Conservation (phyloP, 2,113 vertebrate genomes). For the Fulmarus glacialis region DNA sequence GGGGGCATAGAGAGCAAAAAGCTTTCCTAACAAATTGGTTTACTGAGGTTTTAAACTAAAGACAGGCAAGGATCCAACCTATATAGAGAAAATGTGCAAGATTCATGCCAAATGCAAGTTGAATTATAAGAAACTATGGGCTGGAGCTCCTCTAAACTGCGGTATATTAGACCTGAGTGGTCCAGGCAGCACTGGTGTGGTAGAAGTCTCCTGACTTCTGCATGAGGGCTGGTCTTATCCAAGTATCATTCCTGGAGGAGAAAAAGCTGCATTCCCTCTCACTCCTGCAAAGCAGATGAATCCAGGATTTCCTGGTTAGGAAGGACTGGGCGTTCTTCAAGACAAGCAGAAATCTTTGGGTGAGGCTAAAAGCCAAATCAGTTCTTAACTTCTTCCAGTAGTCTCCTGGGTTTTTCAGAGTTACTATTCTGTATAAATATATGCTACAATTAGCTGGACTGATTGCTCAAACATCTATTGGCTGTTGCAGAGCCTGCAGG, state of each 20-base stretch:
- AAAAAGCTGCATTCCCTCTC: background rate
- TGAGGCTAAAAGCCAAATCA: background rate
- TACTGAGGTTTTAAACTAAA: background rate
- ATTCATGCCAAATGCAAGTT: conserved; percentile 3
- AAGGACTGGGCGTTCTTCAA: background rate
- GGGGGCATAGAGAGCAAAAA: background rate
- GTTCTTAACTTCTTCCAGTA: background rate
- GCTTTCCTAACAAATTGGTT: background rate
- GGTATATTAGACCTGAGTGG: background rate
- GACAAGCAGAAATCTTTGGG: background rate
- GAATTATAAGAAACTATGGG: background rate
- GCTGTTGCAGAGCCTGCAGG: background rate
- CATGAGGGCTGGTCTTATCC: background rate
- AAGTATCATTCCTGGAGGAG: background rate
- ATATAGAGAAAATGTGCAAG: background rate
- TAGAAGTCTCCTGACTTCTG: background rate
- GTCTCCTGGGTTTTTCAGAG: background rate
- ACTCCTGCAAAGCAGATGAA: background rate
- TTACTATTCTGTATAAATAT: background rate
- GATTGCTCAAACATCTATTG: background rate
- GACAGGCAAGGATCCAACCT: background rate
- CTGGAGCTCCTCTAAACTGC: background rate
- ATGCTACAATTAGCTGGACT: background rate
- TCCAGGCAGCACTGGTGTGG: background rate
- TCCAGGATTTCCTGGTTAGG: background rate